phyloP scores from a whole-genome alignment of 2,113 vertebrate species.

The Chloropsis hardwickii region DNA sequence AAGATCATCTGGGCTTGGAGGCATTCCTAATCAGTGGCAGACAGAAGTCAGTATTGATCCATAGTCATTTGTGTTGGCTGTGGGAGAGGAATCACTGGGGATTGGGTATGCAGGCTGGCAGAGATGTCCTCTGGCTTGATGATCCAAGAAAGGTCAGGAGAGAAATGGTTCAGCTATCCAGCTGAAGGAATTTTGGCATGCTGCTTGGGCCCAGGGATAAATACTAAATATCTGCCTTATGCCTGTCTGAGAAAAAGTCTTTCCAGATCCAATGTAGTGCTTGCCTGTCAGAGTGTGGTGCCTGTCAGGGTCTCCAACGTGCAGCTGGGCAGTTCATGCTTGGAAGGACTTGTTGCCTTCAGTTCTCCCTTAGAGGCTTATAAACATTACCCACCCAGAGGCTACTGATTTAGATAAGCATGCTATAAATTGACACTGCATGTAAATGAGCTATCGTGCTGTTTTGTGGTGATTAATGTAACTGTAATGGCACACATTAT shows the following conservation, averaged over 20 bases:
- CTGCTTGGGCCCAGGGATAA: neutral
- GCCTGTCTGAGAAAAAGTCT: neutral
- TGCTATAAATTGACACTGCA: conserved; percentile 42
- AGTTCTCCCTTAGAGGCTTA: neutral
- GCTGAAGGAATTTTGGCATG: neutral
- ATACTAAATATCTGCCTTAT: neutral
- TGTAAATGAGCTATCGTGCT: conserved; percentile 40
- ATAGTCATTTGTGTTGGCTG: neutral
- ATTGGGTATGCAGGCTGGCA: neutral
- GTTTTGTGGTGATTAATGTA: conserved; percentile 42
- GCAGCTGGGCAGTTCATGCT: conserved; percentile 52
- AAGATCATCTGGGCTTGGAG: neutral
- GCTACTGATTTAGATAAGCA: conserved; percentile 26
- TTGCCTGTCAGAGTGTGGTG: neutral
- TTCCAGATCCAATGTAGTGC: neutral
- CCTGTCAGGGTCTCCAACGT: neutral
- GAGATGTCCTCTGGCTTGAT: neutral
- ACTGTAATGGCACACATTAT: conserved; percentile 21
- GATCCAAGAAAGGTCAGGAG: conserved; percentile 2
- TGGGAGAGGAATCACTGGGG: neutral
- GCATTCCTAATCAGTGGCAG: neutral
- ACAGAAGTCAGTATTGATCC: neutral
- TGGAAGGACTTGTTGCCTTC: conserved; percentile 39
- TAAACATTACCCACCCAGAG: conserved; percentile 41
- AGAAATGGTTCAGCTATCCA: neutral